Evolutionary conservation across 2,113 vertebrate genomes (phyloP).

Genomic region (Varanus salvator): DNA sequence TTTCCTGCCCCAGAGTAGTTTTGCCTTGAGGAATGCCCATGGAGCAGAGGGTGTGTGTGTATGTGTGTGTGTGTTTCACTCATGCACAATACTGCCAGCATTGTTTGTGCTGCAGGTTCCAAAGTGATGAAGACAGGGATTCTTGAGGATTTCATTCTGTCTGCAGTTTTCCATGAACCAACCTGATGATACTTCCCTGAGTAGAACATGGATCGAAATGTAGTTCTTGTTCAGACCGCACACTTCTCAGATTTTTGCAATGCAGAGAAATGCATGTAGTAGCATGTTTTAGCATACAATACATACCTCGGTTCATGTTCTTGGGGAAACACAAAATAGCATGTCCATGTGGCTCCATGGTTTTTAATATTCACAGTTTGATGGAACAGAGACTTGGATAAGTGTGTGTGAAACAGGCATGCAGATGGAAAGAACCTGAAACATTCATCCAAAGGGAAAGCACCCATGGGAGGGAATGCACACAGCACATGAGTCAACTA

Average conservation of each 20-base stretch:
- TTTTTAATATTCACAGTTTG: not conserved
- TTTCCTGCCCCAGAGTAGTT: not conserved
- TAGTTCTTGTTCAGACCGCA: not conserved
- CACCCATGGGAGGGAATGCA: not conserved
- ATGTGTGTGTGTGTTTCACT: too few species aligned
- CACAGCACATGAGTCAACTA: too few species aligned
- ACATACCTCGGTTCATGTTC: not conserved
- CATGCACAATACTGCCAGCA: not conserved
- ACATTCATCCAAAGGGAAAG: not conserved
- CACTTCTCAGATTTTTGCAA: not conserved
- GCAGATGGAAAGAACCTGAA: not conserved
- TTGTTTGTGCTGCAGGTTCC: not conserved
- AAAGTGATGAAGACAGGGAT: not conserved
- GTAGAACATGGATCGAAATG: not conserved
- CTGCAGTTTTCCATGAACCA: not conserved
- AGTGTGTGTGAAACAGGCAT: not conserved
- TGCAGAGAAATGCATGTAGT: not conserved
- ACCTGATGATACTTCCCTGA: not conserved
- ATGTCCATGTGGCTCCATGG: not conserved
- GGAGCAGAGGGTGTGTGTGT: not conserved
- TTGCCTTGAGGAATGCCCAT: not conserved
- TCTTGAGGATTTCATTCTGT: not conserved
- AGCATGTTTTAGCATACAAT: not conserved
- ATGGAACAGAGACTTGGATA: not conserved
- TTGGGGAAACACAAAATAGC: not conserved